These are phyloP conservation scores for Caenorhabditis brenneri DNA, from an alignment of 1,140 invertebrate genomes.

Conservation along the genomic window DNA sequence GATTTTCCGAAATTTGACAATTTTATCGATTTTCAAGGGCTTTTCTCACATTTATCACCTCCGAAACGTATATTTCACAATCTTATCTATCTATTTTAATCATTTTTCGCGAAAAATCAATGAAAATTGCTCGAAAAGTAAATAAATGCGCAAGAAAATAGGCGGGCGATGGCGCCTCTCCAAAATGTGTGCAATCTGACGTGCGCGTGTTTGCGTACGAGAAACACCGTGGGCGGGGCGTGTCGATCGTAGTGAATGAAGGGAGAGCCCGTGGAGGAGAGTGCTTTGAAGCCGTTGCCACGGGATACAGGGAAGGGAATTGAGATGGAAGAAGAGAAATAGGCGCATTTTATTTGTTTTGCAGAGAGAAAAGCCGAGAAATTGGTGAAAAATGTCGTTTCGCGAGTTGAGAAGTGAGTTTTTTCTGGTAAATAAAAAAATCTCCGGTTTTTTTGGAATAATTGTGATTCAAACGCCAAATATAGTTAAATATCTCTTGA, in stretches of 20 bases:
- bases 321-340: background rate
- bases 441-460: background rate
- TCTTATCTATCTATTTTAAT: background rate
- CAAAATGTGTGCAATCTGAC: background rate
- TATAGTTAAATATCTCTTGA: too few species aligned
- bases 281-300: background rate
- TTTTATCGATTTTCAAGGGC: background rate
- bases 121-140: background rate
- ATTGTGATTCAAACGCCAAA: too few species aligned
- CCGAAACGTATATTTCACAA: too few species aligned
- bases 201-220: constrained; percentile 11
- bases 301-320: background rate
- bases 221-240: background rate
- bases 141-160: background rate
- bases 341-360: background rate
- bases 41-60: background rate
- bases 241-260: constrained; percentile 15
- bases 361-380: background rate
- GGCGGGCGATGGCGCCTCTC: background rate
- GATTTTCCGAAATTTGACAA: too few species aligned
- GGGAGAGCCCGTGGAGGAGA: background rate
- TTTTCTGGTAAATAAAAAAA: background rate
- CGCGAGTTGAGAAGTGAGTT: constrained; percentile 67
- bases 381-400: constrained; percentile 62
- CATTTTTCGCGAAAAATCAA: background rate